These are phyloP conservation scores for Nylanderia fulva DNA, from an alignment of 1,140 invertebrate genomes.

Conservation along the genomic window DNA sequence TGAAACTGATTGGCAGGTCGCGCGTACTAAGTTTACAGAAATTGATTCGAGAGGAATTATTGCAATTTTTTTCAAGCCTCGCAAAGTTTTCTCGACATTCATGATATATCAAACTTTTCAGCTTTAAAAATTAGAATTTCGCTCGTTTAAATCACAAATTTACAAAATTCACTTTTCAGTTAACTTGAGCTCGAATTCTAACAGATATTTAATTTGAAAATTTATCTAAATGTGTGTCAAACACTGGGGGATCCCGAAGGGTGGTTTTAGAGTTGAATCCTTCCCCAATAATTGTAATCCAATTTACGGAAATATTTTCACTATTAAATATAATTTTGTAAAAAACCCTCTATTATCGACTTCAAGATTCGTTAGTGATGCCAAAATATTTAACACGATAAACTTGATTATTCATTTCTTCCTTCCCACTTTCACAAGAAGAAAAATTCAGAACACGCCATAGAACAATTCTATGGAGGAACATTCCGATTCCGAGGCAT, in stretches of 20 bases:
- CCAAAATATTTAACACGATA: neutral
- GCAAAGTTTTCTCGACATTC: neutral
- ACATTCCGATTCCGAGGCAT: neutral
- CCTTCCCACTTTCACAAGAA: neutral
- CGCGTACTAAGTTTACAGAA: conserved; percentile 28
- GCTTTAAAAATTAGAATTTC: neutral
- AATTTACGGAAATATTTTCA: no score
- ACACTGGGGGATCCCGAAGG: no score
- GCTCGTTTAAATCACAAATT: neutral
- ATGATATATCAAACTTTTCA: neutral
- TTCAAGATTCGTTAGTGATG: no score
- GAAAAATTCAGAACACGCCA: neutral
- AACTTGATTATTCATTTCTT: neutral
- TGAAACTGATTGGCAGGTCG: conserved; percentile 52
- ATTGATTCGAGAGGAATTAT: conserved; percentile 31
- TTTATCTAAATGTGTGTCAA: neutral
- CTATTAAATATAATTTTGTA: no score
- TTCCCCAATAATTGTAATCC: no score
- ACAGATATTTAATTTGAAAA: neutral
- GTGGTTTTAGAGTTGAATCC: no score
- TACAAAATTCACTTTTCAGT: neutral
- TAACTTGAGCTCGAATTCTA: neutral
- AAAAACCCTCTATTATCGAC: no score
- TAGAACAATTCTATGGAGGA: neutral
- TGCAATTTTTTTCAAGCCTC: neutral